Percentiles rank a stretch among this genome's conserved stretches.
Evolutionary conservation across 2,888 invertebrate species (phyloP).

Genomic region (Thymelicus acteon): DNA sequence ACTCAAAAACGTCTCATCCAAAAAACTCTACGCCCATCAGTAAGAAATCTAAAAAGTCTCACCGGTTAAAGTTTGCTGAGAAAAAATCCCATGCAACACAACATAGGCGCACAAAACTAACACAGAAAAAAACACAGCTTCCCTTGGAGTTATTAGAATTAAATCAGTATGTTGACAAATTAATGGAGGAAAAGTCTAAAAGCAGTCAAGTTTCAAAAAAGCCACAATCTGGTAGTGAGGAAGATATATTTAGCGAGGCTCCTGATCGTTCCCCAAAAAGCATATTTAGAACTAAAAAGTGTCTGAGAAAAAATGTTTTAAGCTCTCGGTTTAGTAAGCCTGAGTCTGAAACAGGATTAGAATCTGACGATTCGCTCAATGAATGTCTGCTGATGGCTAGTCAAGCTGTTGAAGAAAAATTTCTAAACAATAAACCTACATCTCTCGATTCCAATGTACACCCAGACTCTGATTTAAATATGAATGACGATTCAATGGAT

Average conservation of each 20-base stretch:
- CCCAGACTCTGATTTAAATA: slow-evolving; percentile 56
- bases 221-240: slow-evolving; percentile 66
- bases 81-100: slow-evolving; percentile 49
- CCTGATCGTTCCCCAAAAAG: slow-evolving; percentile 70
- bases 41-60: slow-evolving; percentile 61
- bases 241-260: slow-evolving; percentile 70
- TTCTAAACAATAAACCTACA: slow-evolving; percentile 56
- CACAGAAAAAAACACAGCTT: slow-evolving; percentile 68
- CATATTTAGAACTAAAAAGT: slow-evolving; percentile 58
- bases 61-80: slow-evolving; percentile 62
- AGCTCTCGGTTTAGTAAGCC: slow-evolving; percentile 73
- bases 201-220: slow-evolving; percentile 48
- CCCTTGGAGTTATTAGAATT: slow-evolving; percentile 75
- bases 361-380: slow-evolving; percentile 82
- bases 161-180: slow-evolving; percentile 72
- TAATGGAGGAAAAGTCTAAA: slow-evolving; percentile 61
- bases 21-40: slow-evolving; percentile 75
- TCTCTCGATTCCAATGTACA: slow-evolving; percentile 50
- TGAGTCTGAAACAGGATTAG: slow-evolving; percentile 69
- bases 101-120: slow-evolving; percentile 61
- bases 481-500: slow-evolving; percentile 74
- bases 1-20: slow-evolving; percentile 53
- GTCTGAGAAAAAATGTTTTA: slow-evolving; percentile 72
- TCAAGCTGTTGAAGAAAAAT: slow-evolving; percentile 76
- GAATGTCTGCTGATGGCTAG: slow-evolving; percentile 78